Base-by-base conservation (phyloP, 2,113 vertebrate genomes). In the Strix aluco region DNA sequence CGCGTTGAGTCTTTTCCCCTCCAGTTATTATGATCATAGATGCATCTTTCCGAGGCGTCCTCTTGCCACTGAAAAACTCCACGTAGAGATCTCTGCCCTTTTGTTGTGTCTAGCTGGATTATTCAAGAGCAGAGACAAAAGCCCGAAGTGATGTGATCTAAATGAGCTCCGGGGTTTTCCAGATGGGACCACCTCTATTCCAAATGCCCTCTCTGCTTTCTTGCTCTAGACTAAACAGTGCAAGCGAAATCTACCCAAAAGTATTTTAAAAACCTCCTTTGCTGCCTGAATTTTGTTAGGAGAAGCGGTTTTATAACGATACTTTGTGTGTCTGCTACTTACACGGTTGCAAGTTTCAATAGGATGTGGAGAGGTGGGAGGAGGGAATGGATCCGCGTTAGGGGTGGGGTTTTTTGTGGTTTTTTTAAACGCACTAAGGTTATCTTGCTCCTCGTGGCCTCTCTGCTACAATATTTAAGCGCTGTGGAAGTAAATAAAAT, bases 121-220 rank as follows among this genome's bases (percentile, higher is more conserved):
- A 98, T 98, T 98, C 97, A 97, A 96, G 97, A 98, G 97, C 98
- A 97, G 97, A 99, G 98, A 99, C 99, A 99, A 99, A 98, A 98
- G 98, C 98, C 96, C 98, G 96, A 98, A 98, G 98, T 99, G 98
- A 98, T 98, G 98, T 98, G 98, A 98, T 98, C 98, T 98, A 99
- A 99, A 99, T 99, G 99, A 99, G 98, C 97, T 99, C 98, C 95
- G 96, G 97, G 98, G 96, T 97, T 98, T 97, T 99, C 98, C 99
- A 99, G 99, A 99, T 99, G 99, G 99, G 99, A 98, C 99, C 98
- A 98, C 95, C 95, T 98, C 97, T 94, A 95, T 98, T 95, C 78
- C 58, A 93, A 95, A 93, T 77, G 93, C 88, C 72, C 38, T 83
- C 46, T 90, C 54, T 40, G 30, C 44, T 98, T 97, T 95, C 96